Base-by-base conservation (phyloP, 35 echinoderm and acorn worm species). In the Holothuria glaberrima region DNA sequence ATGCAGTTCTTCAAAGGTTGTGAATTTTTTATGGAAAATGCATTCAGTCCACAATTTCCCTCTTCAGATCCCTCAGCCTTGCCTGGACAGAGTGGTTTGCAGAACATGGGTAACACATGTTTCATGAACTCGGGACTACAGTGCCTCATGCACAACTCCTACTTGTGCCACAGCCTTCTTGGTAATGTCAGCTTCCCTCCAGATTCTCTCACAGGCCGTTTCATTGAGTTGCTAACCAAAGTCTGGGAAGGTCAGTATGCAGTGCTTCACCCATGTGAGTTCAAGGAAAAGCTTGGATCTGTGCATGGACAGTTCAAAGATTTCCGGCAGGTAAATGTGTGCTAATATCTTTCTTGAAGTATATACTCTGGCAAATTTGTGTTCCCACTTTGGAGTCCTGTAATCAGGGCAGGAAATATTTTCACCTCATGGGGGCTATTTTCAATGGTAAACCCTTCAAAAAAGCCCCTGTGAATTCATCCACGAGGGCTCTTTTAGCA, bases 41-140 rank as follows among this genome's bases (percentile, higher is more conserved):
- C n/a, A n/a, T 63, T 4, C 17, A 18, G 6, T 24, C 28, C 18
- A 6, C 62, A 65, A 12, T 78, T 45, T 78, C 74, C 20, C n/a
- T 83, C 57, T 21, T 1, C 85, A 95, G 97, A 99, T 88, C 28
- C 89, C 2, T 70, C 89, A 14, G 93, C 91, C 6, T 60, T 91
- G 59, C 94, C 91, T 30, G 97, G 97, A 48, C 75, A 95, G 71
- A 93, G 93, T 54, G 97, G 93, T 44, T 89, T 99, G 19, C 93
- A 91, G 32, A 99, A 99, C 86, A 94, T 99, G 91, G 97, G 96
- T 20, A 95, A 95, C 85, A 99, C 97, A 50, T 99, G 97, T 72
- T 99, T 99, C 77, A 99, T 99, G 97, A 99, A 99, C 86, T 93
- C 97, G 38, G 97, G 93, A 21, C 91, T 99, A 13, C 97, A 99